A percentile compares a stretch with the other conserved stretches of the same genome.
Conservation (phyloP, 2,888 invertebrate species). For the Philereme vetulata region DNA sequence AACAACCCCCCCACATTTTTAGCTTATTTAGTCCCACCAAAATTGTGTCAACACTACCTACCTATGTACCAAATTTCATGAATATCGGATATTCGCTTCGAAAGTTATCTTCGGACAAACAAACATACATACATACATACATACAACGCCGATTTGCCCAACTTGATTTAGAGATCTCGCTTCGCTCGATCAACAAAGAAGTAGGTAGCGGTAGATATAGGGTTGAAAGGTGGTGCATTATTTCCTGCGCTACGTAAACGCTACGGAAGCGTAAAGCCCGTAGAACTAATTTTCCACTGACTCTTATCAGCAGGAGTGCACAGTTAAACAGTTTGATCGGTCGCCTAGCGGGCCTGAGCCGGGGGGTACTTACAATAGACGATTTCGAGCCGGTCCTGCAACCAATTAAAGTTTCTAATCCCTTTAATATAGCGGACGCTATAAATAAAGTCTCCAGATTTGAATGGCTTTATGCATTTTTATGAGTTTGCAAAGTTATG, state of each 20-base stretch:
- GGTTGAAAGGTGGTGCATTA: neutral
- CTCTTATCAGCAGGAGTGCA: neutral
- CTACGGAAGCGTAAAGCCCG: conserved; percentile 1
- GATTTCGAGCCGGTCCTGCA: conserved; percentile 59
- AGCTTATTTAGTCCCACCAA: no score
- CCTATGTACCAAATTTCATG: no score
- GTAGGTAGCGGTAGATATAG: neutral
- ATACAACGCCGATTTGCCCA: no score
- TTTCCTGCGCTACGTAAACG: neutral
- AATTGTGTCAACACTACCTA: no score
- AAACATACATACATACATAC: no score
- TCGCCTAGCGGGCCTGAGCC: conserved; percentile 20
- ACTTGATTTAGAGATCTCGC: no score
- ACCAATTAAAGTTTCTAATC: conserved; percentile 81
- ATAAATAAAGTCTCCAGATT: conserved; percentile 61
- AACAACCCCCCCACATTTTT: no score
- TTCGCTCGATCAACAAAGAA: no score
- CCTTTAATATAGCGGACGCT: conserved; percentile 59
- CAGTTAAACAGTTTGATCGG: conserved; percentile 19
- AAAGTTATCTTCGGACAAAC: no score
- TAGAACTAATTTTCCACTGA: neutral
- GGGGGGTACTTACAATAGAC: conserved; percentile 54
- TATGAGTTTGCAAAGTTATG: neutral
- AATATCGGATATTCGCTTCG: no score
- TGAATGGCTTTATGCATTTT: conserved; percentile 33